Base-by-base conservation (phyloP, 2,113 vertebrate genomes). In the Sturnira hondurensis region DNA sequence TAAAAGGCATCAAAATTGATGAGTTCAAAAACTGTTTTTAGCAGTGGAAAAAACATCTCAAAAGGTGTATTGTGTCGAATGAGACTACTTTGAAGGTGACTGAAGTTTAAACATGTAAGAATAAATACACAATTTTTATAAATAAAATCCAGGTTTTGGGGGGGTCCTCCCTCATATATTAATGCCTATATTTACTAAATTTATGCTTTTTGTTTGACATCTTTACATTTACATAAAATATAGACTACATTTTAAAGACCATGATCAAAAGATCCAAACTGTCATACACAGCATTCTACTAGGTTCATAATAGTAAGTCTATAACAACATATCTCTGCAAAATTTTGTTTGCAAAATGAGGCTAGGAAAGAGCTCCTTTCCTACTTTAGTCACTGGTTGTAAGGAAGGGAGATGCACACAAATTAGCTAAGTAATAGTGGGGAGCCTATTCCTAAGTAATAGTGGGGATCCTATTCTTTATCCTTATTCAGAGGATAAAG, bases 401-500 rank as follows among this genome's bases (percentile, higher is more conserved):
- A 82, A 81, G n/a, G n/a, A 82, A 82, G 3, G 77, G 28, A 74
- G 71, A 82, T 8, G 70, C 38, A 56, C 10, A 86, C 28, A 70
- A 89, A 76, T 31, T 74, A 58, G 31, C 16, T 52, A 67, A 45
- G 9, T 63, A 89, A 38, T 68, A 20, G 87, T 7, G 31, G 10
- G 12, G 50, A 67, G n/a, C n/a, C n/a, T n/a, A n/a, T n/a, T n/a
- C n/a, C 16, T 52, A 67, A 45, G 9, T 63, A 89, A 38, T 68
- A 20, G 87, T 7, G 31, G 10, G 12, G 50, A 67, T n/a, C n/a
- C n/a, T n/a, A n/a, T n/a, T n/a, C n/a, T n/a, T n/a, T n/a, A n/a
- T n/a, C n/a, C n/a, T n/a, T 78, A 86, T 26, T 73, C 89, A 92
- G 77, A 86, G n/a, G 11, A 63, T 71, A 95, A 95, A 91, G 1